A percentile compares a stretch with the other conserved stretches of the same genome.
Evolutionary conservation across 2,113 vertebrate species (phyloP).

Genomic region (Solea solea): DNA sequence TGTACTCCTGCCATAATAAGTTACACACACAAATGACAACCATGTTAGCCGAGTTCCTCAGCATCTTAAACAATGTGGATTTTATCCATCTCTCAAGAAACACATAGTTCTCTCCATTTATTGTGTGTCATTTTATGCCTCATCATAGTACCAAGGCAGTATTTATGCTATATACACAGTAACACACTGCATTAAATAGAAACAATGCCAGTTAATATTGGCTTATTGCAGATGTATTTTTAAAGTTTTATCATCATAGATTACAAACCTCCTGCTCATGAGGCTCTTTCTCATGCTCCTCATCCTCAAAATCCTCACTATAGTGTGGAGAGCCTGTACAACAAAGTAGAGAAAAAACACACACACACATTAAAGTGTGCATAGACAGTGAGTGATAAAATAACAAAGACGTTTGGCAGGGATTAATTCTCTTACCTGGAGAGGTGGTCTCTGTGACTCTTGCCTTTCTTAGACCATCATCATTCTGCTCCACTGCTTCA

Average conservation of each 20-base stretch:
- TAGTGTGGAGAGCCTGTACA: constrained; percentile 80
- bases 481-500: constrained; percentile 19
- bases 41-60: no score
- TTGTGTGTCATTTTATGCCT: no score
- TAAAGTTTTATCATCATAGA: neutral
- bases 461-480: constrained; percentile 12
- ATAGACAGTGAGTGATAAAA: neutral
- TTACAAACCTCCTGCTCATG: constrained; percentile 58
- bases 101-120: no score
- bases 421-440: constrained; percentile 31
- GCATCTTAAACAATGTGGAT: no score
- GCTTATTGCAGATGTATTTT: neutral
- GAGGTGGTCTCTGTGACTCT: constrained; percentile 7
- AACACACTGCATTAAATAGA: neutral
- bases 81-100: no score
- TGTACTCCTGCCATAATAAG: no score
- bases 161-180: neutral
- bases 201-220: neutral
- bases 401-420: neutral
- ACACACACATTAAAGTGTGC: neutral
- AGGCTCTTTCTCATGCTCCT: constrained; percentile 61
- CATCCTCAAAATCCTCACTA: constrained; percentile 93
- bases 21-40: no score
- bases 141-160: no score
- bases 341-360: neutral